Evolutionary conservation across 35 echinoderm and acorn worm species (phyloP), one percentile per base, ranked within the genome.

Genomic region (Diadema setosum): DNA sequence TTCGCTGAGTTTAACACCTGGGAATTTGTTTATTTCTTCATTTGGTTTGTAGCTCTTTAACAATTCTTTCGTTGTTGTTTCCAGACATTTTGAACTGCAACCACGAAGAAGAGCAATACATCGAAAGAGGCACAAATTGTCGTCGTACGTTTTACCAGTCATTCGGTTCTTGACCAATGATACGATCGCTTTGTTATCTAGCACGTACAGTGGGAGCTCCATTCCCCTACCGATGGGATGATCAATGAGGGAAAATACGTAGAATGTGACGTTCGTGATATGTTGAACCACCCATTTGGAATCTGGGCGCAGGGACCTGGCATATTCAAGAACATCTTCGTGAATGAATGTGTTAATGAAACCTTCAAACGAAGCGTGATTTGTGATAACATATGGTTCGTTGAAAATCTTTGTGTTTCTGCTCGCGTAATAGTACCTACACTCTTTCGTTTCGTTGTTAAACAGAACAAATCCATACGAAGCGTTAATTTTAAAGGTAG

Each of bases 81-180:
- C 78, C 17, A 82, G 40, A 40, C 30, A 0, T 14, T 58, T 3
- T 5, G 29, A 18, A 26, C 18, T 35, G 18, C 36, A 36, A 6
- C 76, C 76, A 61, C 45, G 30, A 40, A 36, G 25, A 5, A 91
- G 26, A 7, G 32, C 64, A 9, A 91, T 34, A 74, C 89, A 91
- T 21, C 43, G 29, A 49, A 82, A 90, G 31, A 90, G 58, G n/a
- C 87, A 90, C 39, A 82, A 20, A 44, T 82, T 46, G 31, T 89
- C 85, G 0, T 81, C 46, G 56, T 64, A 90, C 14, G 25, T 3
- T 9, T 35, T 17, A 6, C 87, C 73, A 45, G 24, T 59, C 42
- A 31, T 45, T 18, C 42, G 37, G 23, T 30, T 89, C 8, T 60
- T 89, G 2, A 42, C 41, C 34, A 81, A 48, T 14, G 74, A 39